Evolutionary conservation across 2,113 vertebrate species (phyloP), one percentile per base, ranked within the genome.

Genomic region (Turdus rufiventris): DNA sequence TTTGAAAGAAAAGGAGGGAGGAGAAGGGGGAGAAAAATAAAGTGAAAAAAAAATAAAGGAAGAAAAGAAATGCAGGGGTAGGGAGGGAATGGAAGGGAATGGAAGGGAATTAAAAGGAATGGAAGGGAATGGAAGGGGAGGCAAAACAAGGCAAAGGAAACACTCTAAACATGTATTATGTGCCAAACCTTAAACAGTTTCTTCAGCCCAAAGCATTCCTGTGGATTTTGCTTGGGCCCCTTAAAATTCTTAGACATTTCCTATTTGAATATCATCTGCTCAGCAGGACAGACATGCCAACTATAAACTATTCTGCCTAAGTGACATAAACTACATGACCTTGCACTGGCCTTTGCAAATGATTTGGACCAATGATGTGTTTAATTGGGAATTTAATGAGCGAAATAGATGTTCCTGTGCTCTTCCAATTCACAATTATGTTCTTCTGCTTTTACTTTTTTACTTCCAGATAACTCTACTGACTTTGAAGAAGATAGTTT

Each of bases 381-480:
- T 90, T 96, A 82, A 94, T 43, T 90, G 63, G 50, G 82, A 96
- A 90, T 85, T 88, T 88, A 93, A 91, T 65, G 65, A 60, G 21
- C 0, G 0, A 91, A 94, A 83, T 73, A 89, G n/a, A 71, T 24
- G n/a, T 75, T 93, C 73, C 36, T 65, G 20, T 66, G 18, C 23
- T 96, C 87, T 87, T 78, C 66, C 84, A 68, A 75, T 38, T 29
- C 45, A 47, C 57, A 60, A 2, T 34, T 91, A 56, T 1, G 2
- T 72, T 89, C 18, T 47, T 84, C 45, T 61, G 10, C 51, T 71
- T 76, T 86, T 87, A 38, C 38, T 38, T 38, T 71, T 76, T 86
- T 87, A 38, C 38, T 38, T 38, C 40, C 43, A 93, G 61, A 56
- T 60, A 91, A 72, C 25, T 42, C 33, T 62, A 47, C 18, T 92